Percentiles rank a stretch among this genome's conserved stretches.
These are phyloP conservation scores for Phymastichus coffea DNA, from an alignment of 1,140 invertebrate species.

Conservation along the genomic window DNA sequence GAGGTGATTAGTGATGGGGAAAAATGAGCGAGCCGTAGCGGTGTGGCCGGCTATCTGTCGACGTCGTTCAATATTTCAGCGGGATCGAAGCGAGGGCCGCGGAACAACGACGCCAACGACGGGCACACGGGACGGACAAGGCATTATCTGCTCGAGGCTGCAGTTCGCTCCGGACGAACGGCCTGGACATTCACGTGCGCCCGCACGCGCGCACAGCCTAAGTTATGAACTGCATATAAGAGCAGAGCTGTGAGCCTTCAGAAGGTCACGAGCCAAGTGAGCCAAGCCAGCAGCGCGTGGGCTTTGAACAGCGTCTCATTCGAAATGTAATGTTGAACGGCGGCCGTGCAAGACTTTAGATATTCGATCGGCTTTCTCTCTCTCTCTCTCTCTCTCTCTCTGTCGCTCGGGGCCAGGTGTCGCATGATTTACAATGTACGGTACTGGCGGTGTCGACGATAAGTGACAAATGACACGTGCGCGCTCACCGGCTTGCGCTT, in stretches of 20 bases:
- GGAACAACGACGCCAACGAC: too few relatives aligned
- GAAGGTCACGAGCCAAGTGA: conserved; percentile 14
- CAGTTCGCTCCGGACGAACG: not conserved
- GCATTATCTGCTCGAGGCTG: too few relatives aligned
- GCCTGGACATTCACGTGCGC: not conserved
- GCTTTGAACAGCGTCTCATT: not conserved
- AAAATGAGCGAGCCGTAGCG: not conserved
- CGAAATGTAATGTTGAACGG: not conserved
- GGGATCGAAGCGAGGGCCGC: too few relatives aligned
- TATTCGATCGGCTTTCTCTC: conserved; percentile 36
- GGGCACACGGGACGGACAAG: too few relatives aligned
- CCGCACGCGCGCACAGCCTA: not conserved
- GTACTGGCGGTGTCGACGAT: too few relatives aligned
- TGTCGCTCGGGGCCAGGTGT: conserved; percentile 32
- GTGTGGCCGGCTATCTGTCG: not conserved
- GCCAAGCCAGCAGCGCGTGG: not conserved
- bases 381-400: too few relatives aligned
- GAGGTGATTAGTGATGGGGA: conserved; percentile 1
- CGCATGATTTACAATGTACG: conserved; percentile 33
- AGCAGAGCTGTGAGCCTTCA: conserved; percentile 4
- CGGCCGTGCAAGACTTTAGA: conserved; percentile 21
- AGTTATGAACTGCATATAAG: conserved; percentile 8
- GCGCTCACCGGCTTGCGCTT: too few relatives aligned
- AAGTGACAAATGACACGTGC: conserved; percentile 33
- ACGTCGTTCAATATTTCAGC: not conserved